These are phyloP conservation scores for Proteles cristata DNA, from an alignment of 2,113 vertebrate genomes.

Conservation along the genomic window DNA sequence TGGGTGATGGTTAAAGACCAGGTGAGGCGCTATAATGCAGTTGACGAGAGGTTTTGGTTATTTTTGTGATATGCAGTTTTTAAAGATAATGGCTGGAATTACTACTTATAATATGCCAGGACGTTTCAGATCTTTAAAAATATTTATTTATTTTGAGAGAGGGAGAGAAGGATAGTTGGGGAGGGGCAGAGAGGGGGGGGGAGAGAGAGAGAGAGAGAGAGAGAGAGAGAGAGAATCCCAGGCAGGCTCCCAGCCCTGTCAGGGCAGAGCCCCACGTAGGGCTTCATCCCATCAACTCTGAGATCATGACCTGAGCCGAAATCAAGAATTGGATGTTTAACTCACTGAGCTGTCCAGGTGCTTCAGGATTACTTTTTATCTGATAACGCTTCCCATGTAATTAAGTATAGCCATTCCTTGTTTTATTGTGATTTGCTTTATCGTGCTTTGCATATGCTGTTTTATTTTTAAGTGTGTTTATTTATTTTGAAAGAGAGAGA, in stretches of 20 bases:
- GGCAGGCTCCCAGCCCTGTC: too few relatives aligned
- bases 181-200: too few relatives aligned
- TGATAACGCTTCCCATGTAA: not conserved
- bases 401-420: not conserved
- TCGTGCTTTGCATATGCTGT: not conserved
- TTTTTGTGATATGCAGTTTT: not conserved
- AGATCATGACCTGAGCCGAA: too few relatives aligned
- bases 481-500: too few relatives aligned
- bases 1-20: not conserved
- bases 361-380: not conserved
- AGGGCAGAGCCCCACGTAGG: too few relatives aligned
- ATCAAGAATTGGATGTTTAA: too few relatives aligned
- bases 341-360: too few relatives aligned
- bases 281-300: too few relatives aligned
- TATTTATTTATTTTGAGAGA: too few relatives aligned
- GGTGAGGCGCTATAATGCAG: not conserved
- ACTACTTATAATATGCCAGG: not conserved
- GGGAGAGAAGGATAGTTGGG: too few relatives aligned
- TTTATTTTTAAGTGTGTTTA: not conserved
- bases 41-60: not conserved
- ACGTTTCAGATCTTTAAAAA: not conserved
- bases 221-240: too few relatives aligned
- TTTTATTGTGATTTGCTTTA: not conserved
- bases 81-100: not conserved
- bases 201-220: too few relatives aligned